phyloP scores from a whole-genome alignment of 1,140 invertebrate species.

The Pseudomyrmex sp. region DNA sequence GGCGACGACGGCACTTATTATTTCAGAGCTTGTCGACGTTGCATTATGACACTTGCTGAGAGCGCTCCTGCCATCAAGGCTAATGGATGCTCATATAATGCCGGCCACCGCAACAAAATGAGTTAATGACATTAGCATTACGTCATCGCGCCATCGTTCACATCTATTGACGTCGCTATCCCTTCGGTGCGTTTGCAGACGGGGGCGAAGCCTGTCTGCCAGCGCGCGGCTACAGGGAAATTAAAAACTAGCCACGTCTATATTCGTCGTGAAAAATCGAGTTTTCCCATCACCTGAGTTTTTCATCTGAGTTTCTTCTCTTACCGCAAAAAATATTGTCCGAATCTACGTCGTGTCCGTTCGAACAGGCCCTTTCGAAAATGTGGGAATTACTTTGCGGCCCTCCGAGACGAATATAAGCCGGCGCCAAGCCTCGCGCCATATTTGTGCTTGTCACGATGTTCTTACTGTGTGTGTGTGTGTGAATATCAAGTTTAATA shows the following conservation, averaged over 20 bases:
- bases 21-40: constrained; percentile 36
- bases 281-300: not conserved
- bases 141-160: constrained; percentile 15
- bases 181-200: not conserved
- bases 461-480: constrained; percentile 29
- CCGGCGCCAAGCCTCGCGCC: constrained; percentile 87
- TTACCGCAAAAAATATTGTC: not conserved
- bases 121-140: constrained; percentile 48
- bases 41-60: constrained; percentile 29
- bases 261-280: not conserved
- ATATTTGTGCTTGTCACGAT: constrained; percentile 80
- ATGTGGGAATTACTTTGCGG: constrained; percentile 85
- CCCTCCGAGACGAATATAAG: constrained; percentile 87
- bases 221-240: not conserved
- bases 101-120: constrained; percentile 38
- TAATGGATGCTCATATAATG: constrained; percentile 44
- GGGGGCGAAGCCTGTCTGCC: not conserved
- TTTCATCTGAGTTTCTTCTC: too few species aligned
- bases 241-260: not conserved
- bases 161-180: constrained; percentile 32
- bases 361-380: constrained; percentile 80
- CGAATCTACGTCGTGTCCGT: constrained; percentile 68
- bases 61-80: constrained; percentile 26
- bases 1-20: constrained; percentile 14
- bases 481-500: constrained; percentile 6